phyloP scores from a whole-genome alignment of 2,797 vertebrate species.

The Dromococcyx pavoninus region DNA sequence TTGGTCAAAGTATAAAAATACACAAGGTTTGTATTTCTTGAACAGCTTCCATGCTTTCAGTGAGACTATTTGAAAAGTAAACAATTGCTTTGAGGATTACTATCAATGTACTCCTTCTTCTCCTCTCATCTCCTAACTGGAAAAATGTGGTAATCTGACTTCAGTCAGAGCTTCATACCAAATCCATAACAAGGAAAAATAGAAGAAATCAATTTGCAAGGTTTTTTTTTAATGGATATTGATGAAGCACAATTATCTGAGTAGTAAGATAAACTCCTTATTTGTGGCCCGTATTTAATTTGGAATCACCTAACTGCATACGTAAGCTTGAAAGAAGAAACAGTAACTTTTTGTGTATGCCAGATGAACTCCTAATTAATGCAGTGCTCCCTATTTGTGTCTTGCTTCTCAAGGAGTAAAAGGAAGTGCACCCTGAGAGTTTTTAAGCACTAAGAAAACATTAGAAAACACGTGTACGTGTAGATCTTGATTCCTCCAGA shows the following conservation, averaged over 20 bases:
- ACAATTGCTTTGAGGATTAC: background rate
- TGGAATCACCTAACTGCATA: background rate
- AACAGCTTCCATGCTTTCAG: background rate
- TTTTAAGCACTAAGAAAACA: background rate
- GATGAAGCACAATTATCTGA: background rate
- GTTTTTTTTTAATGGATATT: background rate
- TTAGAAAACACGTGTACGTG: accelerated
- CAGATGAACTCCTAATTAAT: background rate
- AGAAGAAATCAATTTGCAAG: background rate
- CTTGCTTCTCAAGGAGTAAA: background rate
- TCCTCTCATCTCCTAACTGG: background rate
- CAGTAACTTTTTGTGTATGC: background rate
- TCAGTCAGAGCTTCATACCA: background rate
- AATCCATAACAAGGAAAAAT: background rate
- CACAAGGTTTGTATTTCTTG: background rate
- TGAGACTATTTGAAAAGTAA: background rate
- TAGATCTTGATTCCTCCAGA: background rate
- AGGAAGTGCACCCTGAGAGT: background rate
- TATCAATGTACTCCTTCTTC: background rate
- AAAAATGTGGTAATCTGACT: background rate
- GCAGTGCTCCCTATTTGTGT: background rate
- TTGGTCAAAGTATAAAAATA: background rate
- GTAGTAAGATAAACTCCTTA: background rate
- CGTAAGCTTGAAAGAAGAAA: background rate
- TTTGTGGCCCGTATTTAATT: background rate